Evolutionary conservation across 2,888 invertebrate species (phyloP).

Genomic region (Sphinx pinastri): DNA sequence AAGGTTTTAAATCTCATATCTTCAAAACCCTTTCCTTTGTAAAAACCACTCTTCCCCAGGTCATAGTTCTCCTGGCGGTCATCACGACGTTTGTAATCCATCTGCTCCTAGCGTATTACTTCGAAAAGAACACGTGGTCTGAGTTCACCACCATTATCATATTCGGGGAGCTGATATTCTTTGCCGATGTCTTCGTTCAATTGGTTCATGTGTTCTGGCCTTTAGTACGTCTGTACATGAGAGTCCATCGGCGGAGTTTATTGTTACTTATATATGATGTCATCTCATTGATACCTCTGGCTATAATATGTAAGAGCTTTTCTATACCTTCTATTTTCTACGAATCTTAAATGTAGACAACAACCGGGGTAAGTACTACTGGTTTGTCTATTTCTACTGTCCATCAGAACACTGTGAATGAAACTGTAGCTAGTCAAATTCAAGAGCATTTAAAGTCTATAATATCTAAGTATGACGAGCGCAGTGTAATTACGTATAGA

Average conservation of each 20-base stretch:
- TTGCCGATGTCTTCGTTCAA: slow-evolving; percentile 56
- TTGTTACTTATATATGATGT: slow-evolving; percentile 56
- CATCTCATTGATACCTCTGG: slow-evolving; percentile 54
- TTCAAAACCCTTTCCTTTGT: too few species aligned
- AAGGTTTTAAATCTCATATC: too few species aligned
- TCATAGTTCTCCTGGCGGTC: slow-evolving; percentile 50
- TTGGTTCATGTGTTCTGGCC: slow-evolving; percentile 66
- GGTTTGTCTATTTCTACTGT: too few species aligned
- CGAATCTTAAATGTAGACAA: too few species aligned
- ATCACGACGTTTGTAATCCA: slow-evolving; percentile 58
- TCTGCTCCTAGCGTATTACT: slow-evolving; percentile 60
- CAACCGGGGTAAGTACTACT: too few species aligned
- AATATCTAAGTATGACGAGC: too few species aligned
- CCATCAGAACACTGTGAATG: too few species aligned
- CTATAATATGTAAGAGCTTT: slow-evolving; percentile 57
- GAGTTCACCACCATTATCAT: slow-evolving; percentile 47
- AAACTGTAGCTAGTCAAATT: too few species aligned
- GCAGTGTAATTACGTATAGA: too few species aligned
- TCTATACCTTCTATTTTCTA: not conserved
- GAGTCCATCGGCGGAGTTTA: slow-evolving; percentile 56
- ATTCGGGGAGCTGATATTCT: slow-evolving; percentile 54
- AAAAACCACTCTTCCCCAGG: slow-evolving; percentile 48
- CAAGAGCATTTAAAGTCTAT: too few species aligned
- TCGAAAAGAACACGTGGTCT: slow-evolving; percentile 30
- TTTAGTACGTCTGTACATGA: slow-evolving; percentile 57